Conservation (phyloP, 2,888 invertebrate species). For the Phyto melanocephala region DNA sequence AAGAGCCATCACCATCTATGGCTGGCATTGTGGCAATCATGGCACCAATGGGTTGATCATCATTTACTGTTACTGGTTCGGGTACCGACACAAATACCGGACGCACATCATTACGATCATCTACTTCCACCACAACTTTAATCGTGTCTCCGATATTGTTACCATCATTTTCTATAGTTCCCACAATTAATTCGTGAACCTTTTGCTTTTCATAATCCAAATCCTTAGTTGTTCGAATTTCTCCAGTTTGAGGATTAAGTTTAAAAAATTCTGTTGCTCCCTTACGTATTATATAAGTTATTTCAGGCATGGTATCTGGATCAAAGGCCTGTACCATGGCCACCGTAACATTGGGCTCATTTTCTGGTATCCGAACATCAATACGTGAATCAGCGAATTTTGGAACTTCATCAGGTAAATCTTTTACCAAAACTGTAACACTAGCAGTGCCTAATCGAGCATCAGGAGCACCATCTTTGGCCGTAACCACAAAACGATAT, state of each 20-base stretch:
- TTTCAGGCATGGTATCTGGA: slow-evolving; percentile 88
- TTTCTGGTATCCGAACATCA: slow-evolving; percentile 91
- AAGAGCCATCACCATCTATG: slow-evolving; percentile 89
- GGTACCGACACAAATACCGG: slow-evolving; percentile 92
- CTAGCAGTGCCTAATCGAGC: slow-evolving; percentile 92
- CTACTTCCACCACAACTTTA: slow-evolving; percentile 79
- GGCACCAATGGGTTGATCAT: slow-evolving; percentile 89
- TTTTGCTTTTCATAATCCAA: slow-evolving; percentile 89
- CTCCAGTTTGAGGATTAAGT: slow-evolving; percentile 89
- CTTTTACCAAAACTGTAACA: slow-evolving; percentile 88
- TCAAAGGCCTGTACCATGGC: slow-evolving; percentile 91
- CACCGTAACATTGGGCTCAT: slow-evolving; percentile 87
- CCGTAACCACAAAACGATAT: slow-evolving; percentile 88
- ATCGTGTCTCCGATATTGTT: slow-evolving; percentile 86
- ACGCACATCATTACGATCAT: slow-evolving; percentile 93
- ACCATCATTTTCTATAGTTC: slow-evolving; percentile 89
- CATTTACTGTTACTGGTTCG: slow-evolving; percentile 90
- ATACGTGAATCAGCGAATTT: slow-evolving; percentile 86
- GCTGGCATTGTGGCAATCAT: slow-evolving; percentile 89
- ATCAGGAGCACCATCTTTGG: slow-evolving; percentile 92
- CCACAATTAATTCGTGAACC: slow-evolving; percentile 87
- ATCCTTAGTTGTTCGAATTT: slow-evolving; percentile 86
- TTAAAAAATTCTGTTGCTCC: slow-evolving; percentile 90
- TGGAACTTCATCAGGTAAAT: slow-evolving; percentile 89
- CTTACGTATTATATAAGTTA: slow-evolving; percentile 91